Percentiles rank a stretch among this genome's conserved stretches.
phyloP scores from a whole-genome alignment of 1,140 invertebrate species.

The Frieseomelitta varia region DNA sequence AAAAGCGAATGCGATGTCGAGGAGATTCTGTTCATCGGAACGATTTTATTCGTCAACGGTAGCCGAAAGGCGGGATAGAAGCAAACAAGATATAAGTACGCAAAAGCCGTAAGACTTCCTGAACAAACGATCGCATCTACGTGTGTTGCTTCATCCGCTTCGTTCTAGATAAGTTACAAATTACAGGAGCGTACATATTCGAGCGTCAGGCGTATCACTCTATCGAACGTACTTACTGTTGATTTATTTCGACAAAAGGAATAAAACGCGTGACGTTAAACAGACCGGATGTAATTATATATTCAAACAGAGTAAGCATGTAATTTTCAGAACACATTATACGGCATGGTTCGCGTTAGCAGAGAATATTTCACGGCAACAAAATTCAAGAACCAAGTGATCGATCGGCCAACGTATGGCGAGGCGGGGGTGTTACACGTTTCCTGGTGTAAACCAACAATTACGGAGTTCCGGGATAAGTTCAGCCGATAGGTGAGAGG shows the following conservation, averaged over 20 bases:
- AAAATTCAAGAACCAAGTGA: slow-evolving; percentile 36
- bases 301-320: background rate
- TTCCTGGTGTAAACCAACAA: slow-evolving; percentile 56
- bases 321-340: slow-evolving; percentile 29
- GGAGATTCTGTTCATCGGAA: slow-evolving; percentile 57
- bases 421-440: slow-evolving; percentile 29
- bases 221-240: background rate
- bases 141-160: background rate
- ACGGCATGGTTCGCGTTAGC: slow-evolving; percentile 7
- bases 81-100: background rate
- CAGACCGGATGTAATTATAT: background rate
- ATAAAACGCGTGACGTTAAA: background rate
- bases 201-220: no score
- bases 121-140: slow-evolving; percentile 29
- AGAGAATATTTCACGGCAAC: slow-evolving; percentile 7
- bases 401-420: slow-evolving; percentile 36
- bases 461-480: slow-evolving; percentile 58
- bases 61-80: slow-evolving; percentile 39
- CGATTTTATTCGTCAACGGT: slow-evolving; percentile 61
- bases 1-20: slow-evolving; percentile 61
- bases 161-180: background rate
- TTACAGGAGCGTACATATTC: background rate
- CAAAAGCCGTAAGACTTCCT: background rate
- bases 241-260: background rate
- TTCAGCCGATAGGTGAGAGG: slow-evolving; percentile 46